Conservation (phyloP, 1,140 invertebrate genomes). For the Achroia grisella region DNA sequence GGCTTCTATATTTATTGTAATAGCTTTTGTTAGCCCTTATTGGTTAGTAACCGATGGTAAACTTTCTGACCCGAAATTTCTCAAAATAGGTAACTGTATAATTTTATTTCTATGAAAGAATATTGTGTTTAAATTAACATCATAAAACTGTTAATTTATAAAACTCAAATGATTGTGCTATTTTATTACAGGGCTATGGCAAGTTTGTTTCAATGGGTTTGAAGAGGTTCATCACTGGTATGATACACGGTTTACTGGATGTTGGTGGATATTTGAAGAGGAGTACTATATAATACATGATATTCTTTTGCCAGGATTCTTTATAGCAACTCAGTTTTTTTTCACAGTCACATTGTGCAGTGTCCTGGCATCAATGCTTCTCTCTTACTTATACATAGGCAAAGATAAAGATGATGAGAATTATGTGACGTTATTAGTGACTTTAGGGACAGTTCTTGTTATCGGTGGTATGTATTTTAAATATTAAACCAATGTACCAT, state of each 20-base stretch:
- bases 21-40: slow-evolving; percentile 93
- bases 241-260: slow-evolving; percentile 85
- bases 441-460: slow-evolving; percentile 82
- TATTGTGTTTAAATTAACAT: too few relatives aligned
- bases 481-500: too few relatives aligned
- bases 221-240: slow-evolving; percentile 85
- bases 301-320: slow-evolving; percentile 89
- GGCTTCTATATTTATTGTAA: slow-evolving; percentile 84
- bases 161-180: too few relatives aligned
- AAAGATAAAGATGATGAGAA: slow-evolving; percentile 86
- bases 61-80: slow-evolving; percentile 85
- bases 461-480: slow-evolving; percentile 68
- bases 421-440: slow-evolving; percentile 82
- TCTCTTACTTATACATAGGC: slow-evolving; percentile 82
- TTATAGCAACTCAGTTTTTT: slow-evolving; percentile 94
- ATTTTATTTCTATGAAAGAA: background rate
- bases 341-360: slow-evolving; percentile 90
- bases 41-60: slow-evolving; percentile 93
- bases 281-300: slow-evolving; percentile 94
- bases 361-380: slow-evolving; percentile 81
- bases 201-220: slow-evolving; percentile 91
- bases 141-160: too few relatives aligned
- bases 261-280: slow-evolving; percentile 95
- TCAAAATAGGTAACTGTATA: slow-evolving; percentile 82
- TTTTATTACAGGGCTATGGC: slow-evolving; percentile 87